Evolutionary conservation across 2,113 vertebrate genomes (phyloP), one percentile per base, ranked within the genome.

Genomic region (Mola mola): DNA sequence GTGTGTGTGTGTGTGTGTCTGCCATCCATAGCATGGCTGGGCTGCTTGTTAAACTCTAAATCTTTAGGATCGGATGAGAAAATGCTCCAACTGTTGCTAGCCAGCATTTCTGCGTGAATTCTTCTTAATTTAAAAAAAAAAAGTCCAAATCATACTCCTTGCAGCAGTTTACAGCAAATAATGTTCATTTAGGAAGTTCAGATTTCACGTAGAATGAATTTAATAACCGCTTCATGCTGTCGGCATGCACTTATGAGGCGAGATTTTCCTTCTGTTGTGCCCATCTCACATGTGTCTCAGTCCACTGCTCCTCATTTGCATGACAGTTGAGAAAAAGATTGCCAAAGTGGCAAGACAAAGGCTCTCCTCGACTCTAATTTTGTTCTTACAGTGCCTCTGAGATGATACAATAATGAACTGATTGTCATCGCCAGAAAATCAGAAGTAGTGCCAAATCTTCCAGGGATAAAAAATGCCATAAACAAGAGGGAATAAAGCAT

Each of bases 261-360:
- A 31, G 25, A 28, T 47, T 49, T 62, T 24, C 40, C 3, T 16
- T 79, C 48, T 49, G 19, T 61, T 33, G 41, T 52, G 34, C 33
- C 64, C 38, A 11, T 66, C 48, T 56, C 53, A 17, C 5, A 22
- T 53, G 41, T 56, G 60, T 42, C 42, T 75, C 56, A 72, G 66
- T 69, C 66, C 63, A 51, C 56, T 71, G 80, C 67, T 60, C 36
- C 64, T 83, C 64, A 81, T 86, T 86, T 86, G 75, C 81, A 83
- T 83, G 78, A 79, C 68, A 68, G 80, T 71, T 56, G 65, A 65
- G 71, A 74, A 76, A 58, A 75, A 80, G 75, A 80, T 80, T 69
- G 63, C 55, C 40, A 29, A 75, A 78, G 64, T 64, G 12, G 44
- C 31, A 21, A 76, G 78, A 79, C 81, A 76, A 86, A 78, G 44